phyloP scores from a whole-genome alignment of 2,797 vertebrate species.

The Fistularia commersonii region DNA sequence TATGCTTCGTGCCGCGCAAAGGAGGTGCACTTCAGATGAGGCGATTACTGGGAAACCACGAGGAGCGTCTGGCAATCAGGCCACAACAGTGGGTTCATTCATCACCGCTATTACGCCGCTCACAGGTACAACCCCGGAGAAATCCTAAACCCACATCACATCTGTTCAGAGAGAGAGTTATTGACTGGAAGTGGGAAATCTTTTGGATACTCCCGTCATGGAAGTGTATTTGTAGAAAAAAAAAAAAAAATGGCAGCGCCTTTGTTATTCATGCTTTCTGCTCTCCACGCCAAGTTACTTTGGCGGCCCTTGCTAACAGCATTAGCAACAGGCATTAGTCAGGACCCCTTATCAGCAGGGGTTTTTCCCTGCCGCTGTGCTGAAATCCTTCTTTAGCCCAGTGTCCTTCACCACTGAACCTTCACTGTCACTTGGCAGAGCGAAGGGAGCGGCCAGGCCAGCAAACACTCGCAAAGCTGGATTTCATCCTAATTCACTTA shows the following conservation, averaged over 20 bases:
- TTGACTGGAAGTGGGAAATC: constrained; percentile 29
- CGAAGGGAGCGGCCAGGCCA: constrained; percentile 4
- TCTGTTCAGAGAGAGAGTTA: constrained; percentile 34
- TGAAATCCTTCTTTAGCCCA: constrained; percentile 39
- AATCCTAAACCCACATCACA: constrained; percentile 57
- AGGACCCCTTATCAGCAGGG: constrained; percentile 44
- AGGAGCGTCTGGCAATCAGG: constrained; percentile 66
- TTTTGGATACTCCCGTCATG: too few species aligned
- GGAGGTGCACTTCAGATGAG: constrained; percentile 34
- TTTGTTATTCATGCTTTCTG: constrained; percentile 27
- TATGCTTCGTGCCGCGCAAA: too few species aligned
- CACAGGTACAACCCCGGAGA: constrained; percentile 66
- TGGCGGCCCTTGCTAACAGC: constrained; percentile 36
- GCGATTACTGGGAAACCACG: constrained; percentile 43
- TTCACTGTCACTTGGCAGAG: constrained; percentile 14
- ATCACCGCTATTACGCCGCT: constrained; percentile 65
- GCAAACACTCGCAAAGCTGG: constrained; percentile 15
- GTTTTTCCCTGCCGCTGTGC: constrained; percentile 53
- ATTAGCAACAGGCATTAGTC: constrained; percentile 46
- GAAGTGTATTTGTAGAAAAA: too few species aligned
- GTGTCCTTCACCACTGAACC: constrained; percentile 41
- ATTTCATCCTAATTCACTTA: constrained; percentile 21
- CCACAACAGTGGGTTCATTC: constrained; percentile 73
- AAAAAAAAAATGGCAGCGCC: constrained; percentile 28
- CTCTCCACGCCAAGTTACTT: constrained; percentile 40